These are phyloP conservation scores for Molossus molossus DNA, from an alignment of 2,797 vertebrate species.

Conservation along the genomic window DNA sequence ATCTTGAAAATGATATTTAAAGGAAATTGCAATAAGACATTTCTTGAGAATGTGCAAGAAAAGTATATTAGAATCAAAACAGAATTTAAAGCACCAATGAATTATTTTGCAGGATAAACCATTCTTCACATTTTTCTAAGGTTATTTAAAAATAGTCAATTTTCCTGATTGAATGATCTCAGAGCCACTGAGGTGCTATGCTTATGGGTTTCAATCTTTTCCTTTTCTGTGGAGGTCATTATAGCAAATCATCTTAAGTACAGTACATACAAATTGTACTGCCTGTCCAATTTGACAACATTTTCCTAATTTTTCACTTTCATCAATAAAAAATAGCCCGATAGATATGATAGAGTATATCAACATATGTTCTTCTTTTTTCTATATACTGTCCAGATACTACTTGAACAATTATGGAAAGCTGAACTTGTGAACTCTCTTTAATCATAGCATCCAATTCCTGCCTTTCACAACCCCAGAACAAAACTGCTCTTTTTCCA, in stretches of 20 bases:
- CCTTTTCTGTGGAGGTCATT: constrained; percentile 52
- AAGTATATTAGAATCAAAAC: not conserved
- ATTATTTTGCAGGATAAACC: not conserved
- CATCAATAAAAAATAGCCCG: constrained; percentile 57
- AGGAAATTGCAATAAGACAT: not conserved
- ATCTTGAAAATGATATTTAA: not conserved
- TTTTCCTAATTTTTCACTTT: constrained; percentile 27
- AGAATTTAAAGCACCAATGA: not conserved
- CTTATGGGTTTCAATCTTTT: constrained; percentile 62
- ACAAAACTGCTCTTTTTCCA: not conserved
- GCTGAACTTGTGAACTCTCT: not conserved
- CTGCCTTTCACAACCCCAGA: not conserved
- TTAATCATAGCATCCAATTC: not conserved
- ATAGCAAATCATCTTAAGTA: constrained; percentile 68
- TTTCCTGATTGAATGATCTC: constrained; percentile 56
- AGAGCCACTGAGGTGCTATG: not conserved
- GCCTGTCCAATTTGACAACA: not conserved
- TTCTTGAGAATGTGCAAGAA: not conserved
- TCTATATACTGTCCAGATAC: not conserved
- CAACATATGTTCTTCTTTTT: not conserved
- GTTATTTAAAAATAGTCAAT: not conserved
- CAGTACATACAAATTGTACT: constrained; percentile 28
- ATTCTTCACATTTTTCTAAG: constrained; percentile 5
- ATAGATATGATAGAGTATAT: constrained; percentile 57
- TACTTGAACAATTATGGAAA: not conserved